A percentile compares a stretch with the other conserved stretches of the same genome.
phyloP scores from a whole-genome alignment of 1,140 invertebrate species.

The Formica exsecta region DNA sequence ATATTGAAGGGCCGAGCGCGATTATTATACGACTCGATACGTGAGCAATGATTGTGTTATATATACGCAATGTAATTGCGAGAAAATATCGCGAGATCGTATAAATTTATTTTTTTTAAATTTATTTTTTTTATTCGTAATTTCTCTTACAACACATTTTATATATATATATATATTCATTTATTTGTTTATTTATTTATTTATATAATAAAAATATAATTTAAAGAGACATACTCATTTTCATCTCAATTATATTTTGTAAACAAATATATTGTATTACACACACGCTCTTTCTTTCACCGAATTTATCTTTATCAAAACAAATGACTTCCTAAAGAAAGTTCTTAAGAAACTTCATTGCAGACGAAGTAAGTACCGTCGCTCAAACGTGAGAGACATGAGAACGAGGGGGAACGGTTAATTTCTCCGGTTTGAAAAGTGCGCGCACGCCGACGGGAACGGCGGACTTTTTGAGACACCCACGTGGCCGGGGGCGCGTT shows the following conservation, averaged over 20 bases:
- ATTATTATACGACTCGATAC: constrained; percentile 1
- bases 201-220: neutral
- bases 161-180: neutral
- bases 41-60: neutral
- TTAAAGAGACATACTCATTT: neutral
- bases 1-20: neutral
- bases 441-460: neutral
- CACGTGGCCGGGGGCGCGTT: constrained; percentile 62
- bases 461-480: constrained; percentile 43
- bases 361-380: neutral
- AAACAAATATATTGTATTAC: neutral
- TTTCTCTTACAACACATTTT: neutral
- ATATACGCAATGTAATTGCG: constrained; percentile 6
- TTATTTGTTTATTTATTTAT: no score
- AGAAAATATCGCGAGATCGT: neutral
- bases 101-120: neutral
- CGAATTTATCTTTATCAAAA: neutral
- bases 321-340: neutral
- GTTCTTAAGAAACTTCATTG: neutral
- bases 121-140: neutral
- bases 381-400: neutral
- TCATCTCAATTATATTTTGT: neutral
- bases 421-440: constrained; percentile 34
- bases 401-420: constrained; percentile 29
- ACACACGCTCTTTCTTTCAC: neutral